These are phyloP conservation scores for Sebastes matsubarae DNA, from an alignment of 2,797 vertebrate genomes.

Conservation along the genomic window DNA sequence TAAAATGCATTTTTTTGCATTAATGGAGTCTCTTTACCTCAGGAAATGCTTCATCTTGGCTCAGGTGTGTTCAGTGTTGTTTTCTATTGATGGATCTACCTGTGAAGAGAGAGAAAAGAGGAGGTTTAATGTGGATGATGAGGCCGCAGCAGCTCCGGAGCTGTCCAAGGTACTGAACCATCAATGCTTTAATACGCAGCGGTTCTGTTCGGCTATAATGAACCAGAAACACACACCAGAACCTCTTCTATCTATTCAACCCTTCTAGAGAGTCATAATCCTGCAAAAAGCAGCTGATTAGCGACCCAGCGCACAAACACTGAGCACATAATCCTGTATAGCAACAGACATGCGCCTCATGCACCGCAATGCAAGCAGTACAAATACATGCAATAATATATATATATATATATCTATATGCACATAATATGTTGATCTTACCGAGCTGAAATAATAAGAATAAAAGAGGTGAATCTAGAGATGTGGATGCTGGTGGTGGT, in stretches of 20 bases:
- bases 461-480: neutral
- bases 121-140: too few relatives aligned
- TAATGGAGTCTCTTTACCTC: conserved; percentile 67
- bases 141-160: conserved; percentile 41
- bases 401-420: too few relatives aligned
- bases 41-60: conserved; percentile 86
- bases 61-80: neutral
- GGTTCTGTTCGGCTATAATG: neutral
- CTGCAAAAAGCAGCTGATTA: neutral
- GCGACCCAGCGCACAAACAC: conserved; percentile 5
- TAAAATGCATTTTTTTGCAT: neutral
- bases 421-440: conserved; percentile 4
- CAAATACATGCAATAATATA: neutral
- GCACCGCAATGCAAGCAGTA: neutral
- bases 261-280: too few relatives aligned
- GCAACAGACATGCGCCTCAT: neutral
- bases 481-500: neutral
- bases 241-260: accelerated
- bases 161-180: conserved; percentile 71
- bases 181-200: neutral
- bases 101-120: conserved; percentile 31
- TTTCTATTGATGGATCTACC: conserved; percentile 5
- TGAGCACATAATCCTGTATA: conserved; percentile 21
- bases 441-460: neutral
- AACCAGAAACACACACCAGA: accelerated